These are phyloP conservation scores for Drosophila triauraria DNA, from an alignment of 1,140 invertebrate genomes.

Conservation along the genomic window DNA sequence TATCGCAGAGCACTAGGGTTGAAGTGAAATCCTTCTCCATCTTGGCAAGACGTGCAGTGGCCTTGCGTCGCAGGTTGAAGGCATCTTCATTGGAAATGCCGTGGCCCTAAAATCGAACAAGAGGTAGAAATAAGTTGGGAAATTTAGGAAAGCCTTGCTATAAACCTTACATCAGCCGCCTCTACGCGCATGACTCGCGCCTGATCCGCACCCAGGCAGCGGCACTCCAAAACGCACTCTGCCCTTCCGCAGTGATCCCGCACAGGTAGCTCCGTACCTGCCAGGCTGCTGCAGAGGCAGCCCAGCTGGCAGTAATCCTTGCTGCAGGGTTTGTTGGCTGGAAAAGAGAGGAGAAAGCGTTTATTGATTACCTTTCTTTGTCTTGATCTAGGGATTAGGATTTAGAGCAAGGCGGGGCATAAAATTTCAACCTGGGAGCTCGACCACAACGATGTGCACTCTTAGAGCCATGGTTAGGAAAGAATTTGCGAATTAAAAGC, in stretches of 20 bases:
- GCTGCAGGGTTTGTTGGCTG: slow-evolving; percentile 65
- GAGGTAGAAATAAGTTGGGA: not conserved
- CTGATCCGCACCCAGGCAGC: slow-evolving; percentile 57
- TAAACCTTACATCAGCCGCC: slow-evolving; percentile 39
- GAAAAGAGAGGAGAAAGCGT: not conserved
- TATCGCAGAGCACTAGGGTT: slow-evolving; percentile 79
- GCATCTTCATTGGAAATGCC: slow-evolving; percentile 80
- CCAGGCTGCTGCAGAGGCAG: slow-evolving; percentile 75
- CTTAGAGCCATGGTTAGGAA: no score
- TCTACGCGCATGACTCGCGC: slow-evolving; percentile 72
- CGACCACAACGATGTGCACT: no score
- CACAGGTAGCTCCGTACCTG: slow-evolving; percentile 39
- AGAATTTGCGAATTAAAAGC: no score
- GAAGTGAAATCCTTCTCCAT: slow-evolving; percentile 84
- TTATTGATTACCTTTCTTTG: not conserved
- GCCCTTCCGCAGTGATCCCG: slow-evolving; percentile 72
- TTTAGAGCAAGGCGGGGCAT: no score
- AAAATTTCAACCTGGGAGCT: no score
- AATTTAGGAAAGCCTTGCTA: not conserved
- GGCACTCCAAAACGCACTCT: slow-evolving; percentile 69
- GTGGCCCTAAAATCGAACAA: slow-evolving; percentile 52
- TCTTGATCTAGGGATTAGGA: not conserved
- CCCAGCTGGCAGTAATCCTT: slow-evolving; percentile 75
- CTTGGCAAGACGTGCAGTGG: slow-evolving; percentile 76
- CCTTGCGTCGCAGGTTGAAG: slow-evolving; percentile 72